Base-by-base conservation (phyloP, 2,113 vertebrate species). In the Mola mola region DNA sequence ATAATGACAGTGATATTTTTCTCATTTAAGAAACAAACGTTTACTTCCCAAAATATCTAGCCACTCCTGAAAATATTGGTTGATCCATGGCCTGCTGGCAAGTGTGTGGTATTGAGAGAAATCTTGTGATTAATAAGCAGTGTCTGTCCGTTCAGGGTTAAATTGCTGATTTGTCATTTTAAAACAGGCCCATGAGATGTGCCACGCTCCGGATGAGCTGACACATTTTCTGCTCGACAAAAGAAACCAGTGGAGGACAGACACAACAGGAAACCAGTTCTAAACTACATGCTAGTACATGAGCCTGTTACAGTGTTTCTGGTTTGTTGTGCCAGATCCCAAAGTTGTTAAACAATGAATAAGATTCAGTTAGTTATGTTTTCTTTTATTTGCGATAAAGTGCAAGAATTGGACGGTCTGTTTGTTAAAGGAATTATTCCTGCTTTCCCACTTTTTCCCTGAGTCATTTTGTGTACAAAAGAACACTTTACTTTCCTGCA, bases 331-430 rank as follows among this genome's bases (percentile, higher is more conserved):
- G 7, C 7, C 37, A 21, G 21, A 4, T 56, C 38, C 43, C 78
- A 81, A 75, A 78, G 50, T 52, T 41, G 50, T 46, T 49, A 6
- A 48, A 58, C 55, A 51, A 52, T 10, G 7, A 9, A 44, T n/a
- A 47, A 49, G 20, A 51, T 29, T 42, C 28, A 16, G 46, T 68
- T 19, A 34, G 16, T 40, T 60, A 4, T 36, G 9, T 37, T 53
- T 37, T 8, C 4, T 25, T 51, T 57, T 28, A 60, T 4, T 5
- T 2, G 64, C 34, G n/a, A 21, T n/a, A 46, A 69, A 44, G 28
- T 57, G 10, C 22, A 21, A 49, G 12, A n/a, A 50, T 63, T 59
- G 25, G 50, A 33, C 22, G 38, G n/a, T 48, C 41, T 41, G 25
- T 42, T 37, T 48, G 28, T 24, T 19, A 12, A 38, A 16, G 47